Base-by-base conservation (phyloP, 2,888 invertebrate genomes). In the Calephelis perditalis region DNA sequence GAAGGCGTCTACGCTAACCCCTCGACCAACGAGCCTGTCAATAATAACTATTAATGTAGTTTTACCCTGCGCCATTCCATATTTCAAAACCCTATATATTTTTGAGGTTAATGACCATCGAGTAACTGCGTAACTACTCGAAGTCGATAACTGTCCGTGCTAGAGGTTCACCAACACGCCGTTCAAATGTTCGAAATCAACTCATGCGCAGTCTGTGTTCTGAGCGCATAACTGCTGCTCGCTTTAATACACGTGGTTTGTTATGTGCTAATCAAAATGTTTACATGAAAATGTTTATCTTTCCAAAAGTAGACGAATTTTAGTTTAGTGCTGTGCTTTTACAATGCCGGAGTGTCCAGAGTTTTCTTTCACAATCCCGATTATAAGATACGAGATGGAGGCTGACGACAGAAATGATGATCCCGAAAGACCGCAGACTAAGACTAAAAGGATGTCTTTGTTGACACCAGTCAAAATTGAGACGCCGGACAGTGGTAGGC, bases 321-420 rank as follows among this genome's bases (percentile, higher is more conserved):
- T 71, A 68, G 69, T 71, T 71, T 62, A 56, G 78, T 79, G 75
- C 72, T 82, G 82, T 84, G 85, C 79, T 67, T 61, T 65, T 59
- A 85, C 72, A 75, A 90, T 90, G 90, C 90, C 90, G 58, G 90
- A 89, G 86, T 89, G 87, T 71, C 86, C 88, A 54, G 89, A 90
- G 68, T 82, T 86, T 61, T 71, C 81, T 35, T 89, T 90, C 67
- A 84, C 86, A 15, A 89, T 90, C 70, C 90, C 90, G 60, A 80
- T 89, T 66, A 90, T 90, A 71, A 73, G 84, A 40, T 90, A 86
- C 77, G 89, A 88, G 69, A 90, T 90, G 90, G 89, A 90, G 60
- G 75, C 84, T n/a, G 88, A 90, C 52, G 84, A 86, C 61, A 67
- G 78, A 44, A 67, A 68, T 10, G 62, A 61, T 44, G 68, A 65